Conservation (phyloP, 2,113 vertebrate species). For the Pagrus major region DNA sequence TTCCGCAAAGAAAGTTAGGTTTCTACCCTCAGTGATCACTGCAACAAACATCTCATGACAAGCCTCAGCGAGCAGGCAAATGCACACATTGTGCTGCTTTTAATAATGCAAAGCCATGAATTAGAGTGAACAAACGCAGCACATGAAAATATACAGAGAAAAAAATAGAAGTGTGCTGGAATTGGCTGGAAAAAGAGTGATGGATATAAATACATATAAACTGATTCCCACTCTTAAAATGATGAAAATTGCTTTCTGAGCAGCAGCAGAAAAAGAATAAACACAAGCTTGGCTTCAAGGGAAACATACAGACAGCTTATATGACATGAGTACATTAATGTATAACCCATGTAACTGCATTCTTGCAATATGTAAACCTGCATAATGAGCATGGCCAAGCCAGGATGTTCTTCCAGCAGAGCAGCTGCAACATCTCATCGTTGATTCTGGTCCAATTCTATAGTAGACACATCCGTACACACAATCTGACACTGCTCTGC, state of each 20-base stretch:
- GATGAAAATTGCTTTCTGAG: too few species aligned
- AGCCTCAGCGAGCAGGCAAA: constrained; percentile 26
- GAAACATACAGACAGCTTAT: background rate
- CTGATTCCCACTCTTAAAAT: too few species aligned
- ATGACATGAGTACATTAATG: background rate
- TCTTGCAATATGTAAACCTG: background rate
- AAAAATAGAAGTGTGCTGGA: too few species aligned
- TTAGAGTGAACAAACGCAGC: background rate
- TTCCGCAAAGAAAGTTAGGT: background rate
- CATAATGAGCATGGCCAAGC: constrained; percentile 2
- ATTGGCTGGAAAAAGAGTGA: too few species aligned
- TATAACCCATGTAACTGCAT: background rate
- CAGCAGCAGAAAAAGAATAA: background rate
- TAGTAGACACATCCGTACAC: constrained; percentile 29
- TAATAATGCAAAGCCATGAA: constrained; percentile 21
- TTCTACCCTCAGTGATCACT: constrained; percentile 39
- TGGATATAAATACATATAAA: too few species aligned
- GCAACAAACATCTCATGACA: background rate
- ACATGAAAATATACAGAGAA: background rate
- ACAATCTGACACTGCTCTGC: background rate
- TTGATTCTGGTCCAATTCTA: constrained; percentile 26
- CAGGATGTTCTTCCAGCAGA: constrained; percentile 29
- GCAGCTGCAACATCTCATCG: constrained; percentile 29
- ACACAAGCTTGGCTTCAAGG: background rate
- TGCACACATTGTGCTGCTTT: background rate